Evolutionary conservation across 2,113 vertebrate species (phyloP).

Genomic region (Columba janthina): DNA sequence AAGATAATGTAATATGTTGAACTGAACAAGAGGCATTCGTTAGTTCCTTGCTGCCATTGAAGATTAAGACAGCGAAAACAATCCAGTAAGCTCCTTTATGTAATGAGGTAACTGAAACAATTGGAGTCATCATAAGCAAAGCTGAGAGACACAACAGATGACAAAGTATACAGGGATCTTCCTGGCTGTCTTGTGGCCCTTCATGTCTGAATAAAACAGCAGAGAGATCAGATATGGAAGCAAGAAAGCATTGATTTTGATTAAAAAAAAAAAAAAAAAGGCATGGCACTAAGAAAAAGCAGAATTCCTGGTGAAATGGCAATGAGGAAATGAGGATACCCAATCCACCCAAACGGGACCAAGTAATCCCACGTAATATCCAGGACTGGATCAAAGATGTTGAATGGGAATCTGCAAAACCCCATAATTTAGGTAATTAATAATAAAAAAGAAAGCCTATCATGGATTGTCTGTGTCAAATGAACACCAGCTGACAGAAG

Average conservation of each 20-base stretch:
- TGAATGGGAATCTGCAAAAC: not conserved
- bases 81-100: not conserved
- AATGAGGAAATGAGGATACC: not conserved
- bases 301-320: not conserved
- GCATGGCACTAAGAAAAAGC: not conserved
- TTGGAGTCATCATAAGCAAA: not conserved
- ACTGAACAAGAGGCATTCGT: not conserved
- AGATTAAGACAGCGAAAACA: not conserved
- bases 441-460: not conserved
- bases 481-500: not conserved
- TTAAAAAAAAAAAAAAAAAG: not conserved
- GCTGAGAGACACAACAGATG: not conserved
- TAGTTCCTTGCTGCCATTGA: not conserved
- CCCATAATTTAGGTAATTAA: not conserved
- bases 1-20: slow-evolving; percentile 19
- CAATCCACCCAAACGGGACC: not conserved
- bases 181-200: not conserved
- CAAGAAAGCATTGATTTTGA: not conserved
- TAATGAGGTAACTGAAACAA: not conserved
- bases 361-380: not conserved
- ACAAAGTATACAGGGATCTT: not conserved
- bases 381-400: not conserved
- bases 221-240: not conserved
- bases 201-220: not conserved
- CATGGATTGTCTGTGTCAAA: not conserved